Evolutionary conservation across 2,888 invertebrate species (phyloP), one percentile per base, ranked within the genome.

Genomic region (Osmoderma eremita): DNA sequence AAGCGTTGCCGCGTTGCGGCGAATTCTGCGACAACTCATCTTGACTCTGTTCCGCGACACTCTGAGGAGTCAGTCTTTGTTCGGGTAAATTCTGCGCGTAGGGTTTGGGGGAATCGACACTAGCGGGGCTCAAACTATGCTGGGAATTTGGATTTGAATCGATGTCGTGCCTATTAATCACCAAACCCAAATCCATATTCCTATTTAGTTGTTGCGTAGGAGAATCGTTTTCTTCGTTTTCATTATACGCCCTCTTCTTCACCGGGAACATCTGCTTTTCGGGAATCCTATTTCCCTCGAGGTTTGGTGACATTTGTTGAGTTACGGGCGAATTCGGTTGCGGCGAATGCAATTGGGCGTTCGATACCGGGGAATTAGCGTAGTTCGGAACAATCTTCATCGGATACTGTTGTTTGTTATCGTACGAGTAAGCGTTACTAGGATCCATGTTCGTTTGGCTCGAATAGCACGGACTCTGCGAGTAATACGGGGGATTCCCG

Each of bases 221-320:
- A 4, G 30, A 20, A 6, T 6, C 15, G 6, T 12, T 20, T 4
- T 69, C 48, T 18, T 83, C 81, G 18, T 72, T 75, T 73, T 88
- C 88, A 76, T 84, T 87, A 71, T 88, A 89, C 38, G 84, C 85
- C 42, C 89, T 83, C 76, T 89, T 89, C 76, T 89, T 89, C 39
- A 89, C 88, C 8, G 89, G 89, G 75, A 87, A 89, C 22, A 84
- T 68, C 30, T 69, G 71, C 48, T 73, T 69, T 39, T 71, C 70
- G 81, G 20, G 79, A n/a, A 41, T 45, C n/a, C 39, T 67, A 49
- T 42, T 36, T 30, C 30, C 30, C 20, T 64, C 63, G 12, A 62
- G 48, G 8, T 63, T 67, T 12, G 63, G 67, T 13, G 69, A 58
- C 20, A 65, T 42, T 30, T 30, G 69, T 24, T 70, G 70, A 12